Evolutionary conservation across 2,797 vertebrate genomes (phyloP).

Genomic region (Sylvilagus floridanus): DNA sequence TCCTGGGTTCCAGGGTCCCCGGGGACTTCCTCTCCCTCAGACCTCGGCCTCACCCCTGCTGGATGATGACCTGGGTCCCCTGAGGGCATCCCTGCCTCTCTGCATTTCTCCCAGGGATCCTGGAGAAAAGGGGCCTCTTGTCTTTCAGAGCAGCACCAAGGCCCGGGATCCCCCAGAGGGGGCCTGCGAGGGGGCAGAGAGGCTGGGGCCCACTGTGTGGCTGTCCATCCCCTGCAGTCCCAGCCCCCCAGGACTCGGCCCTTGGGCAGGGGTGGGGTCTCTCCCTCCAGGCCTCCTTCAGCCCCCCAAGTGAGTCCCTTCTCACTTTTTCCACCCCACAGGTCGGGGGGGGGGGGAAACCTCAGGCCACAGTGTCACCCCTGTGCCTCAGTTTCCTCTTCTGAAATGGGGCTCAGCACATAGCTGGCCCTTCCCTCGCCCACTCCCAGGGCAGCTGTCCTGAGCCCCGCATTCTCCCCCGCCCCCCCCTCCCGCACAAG

Average conservation of each 20-base stretch:
- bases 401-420: neutral
- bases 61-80: neutral
- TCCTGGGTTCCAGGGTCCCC: neutral
- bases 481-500: neutral
- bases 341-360: too few species aligned
- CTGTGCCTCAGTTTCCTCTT: conserved; percentile 11
- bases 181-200: neutral
- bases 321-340: neutral
- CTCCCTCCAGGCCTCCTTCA: neutral
- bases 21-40: neutral
- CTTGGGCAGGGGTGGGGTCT: neutral
- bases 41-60: neutral
- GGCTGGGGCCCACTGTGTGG: accelerated
- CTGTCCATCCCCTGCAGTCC: too few species aligned
- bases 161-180: neutral
- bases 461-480: neutral
- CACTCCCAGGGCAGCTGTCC: neutral
- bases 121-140: neutral
- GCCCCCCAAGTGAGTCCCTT: neutral
- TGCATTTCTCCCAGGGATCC: neutral
- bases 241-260: neutral
- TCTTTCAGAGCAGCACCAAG: neutral
- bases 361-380: neutral
- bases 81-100: neutral
- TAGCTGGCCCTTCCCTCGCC: neutral